Evolutionary conservation across 2,113 vertebrate species (phyloP), one percentile per base, ranked within the genome.

Genomic region (Pogona vitticeps): DNA sequence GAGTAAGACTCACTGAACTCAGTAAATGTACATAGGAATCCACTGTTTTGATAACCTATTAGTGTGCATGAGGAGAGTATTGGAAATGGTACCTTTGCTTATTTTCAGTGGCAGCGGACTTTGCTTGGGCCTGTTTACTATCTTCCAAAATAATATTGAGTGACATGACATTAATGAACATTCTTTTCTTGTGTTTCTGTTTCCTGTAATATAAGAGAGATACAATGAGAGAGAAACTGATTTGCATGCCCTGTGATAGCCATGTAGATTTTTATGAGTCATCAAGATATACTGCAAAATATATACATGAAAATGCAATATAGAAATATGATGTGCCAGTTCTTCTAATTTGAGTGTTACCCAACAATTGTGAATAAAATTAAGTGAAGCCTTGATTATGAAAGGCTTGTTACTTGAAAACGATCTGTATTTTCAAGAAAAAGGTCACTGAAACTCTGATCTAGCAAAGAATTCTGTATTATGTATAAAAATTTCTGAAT

Each of bases 381-480:
- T 21, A 73, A 59, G 23, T 59, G 33, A 58, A 28, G 28, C 1
- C 23, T 82, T 70, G 67, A 38, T 72, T 71, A 33, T 10, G 14
- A 59, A n/a, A 83, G n/a, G 21, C 46, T 71, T 80, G 36, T 63
- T 40, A 12, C 5, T 80, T 42, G 7, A 20, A 61, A 80, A 38
- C n/a, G 59, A 13, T 13, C n/a, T 61, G 33, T 23, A 28, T 14
- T 0, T 56, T 31, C 1, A 91, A 76, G 61, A 88, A 31, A 36
- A 26, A 82, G 58, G 31, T 21, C 75, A 26, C 76, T 88, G 2
- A 52, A 88, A 88, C 67, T 9, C 31, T 85, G 59, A 58, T 86
- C 28, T 6, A 13, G 84, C 31, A 76, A 86, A 71, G 4, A 38
- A 83, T 83, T 90, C 82, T 90, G 20, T 42, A 85, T 7, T 85